Conservation (phyloP, 2,888 invertebrate genomes). For the Lithosia quadra region DNA sequence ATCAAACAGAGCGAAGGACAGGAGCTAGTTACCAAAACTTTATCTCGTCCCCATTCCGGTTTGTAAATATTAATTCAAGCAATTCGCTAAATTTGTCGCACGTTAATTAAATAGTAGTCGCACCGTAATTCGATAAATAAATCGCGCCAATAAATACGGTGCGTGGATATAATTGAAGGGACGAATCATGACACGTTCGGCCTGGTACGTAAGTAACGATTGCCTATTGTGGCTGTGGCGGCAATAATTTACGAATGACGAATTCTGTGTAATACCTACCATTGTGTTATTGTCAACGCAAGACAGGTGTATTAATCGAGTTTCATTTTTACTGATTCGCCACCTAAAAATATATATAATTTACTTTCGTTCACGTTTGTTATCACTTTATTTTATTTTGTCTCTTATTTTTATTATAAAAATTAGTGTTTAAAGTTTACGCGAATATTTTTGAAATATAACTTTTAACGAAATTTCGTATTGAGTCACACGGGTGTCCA, state of each 20-base stretch:
- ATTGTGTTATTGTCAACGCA: constrained; percentile 38
- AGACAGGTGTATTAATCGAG: constrained; percentile 13
- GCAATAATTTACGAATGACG: constrained; percentile 52
- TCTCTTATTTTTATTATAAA: not conserved
- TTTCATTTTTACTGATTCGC: not conserved
- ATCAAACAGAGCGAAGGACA: constrained; percentile 24
- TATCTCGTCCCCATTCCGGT: constrained; percentile 45
- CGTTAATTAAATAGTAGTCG: constrained; percentile 68
- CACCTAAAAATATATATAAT: not conserved
- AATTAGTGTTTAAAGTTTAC: too few relatives aligned
- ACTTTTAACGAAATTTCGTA: too few relatives aligned
- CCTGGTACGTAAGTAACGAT: constrained; percentile 46
- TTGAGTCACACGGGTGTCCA: too few relatives aligned
- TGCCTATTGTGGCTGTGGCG: constrained; percentile 46
- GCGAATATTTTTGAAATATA: too few relatives aligned
- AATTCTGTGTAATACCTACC: constrained; percentile 42
- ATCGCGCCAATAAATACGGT: constrained; percentile 61
- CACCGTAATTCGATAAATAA: constrained; percentile 63
- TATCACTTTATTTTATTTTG: not conserved
- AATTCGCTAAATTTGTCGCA: constrained; percentile 60
- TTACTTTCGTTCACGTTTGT: too few relatives aligned
- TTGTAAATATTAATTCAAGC: constrained; percentile 55
- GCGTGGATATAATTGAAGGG: constrained; percentile 57
- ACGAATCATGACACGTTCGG: constrained; percentile 33
- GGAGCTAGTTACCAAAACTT: constrained; percentile 49